Percentiles rank a stretch among this genome's conserved stretches.
Conservation (phyloP, 2,888 invertebrate species). For the Acleris literana region DNA sequence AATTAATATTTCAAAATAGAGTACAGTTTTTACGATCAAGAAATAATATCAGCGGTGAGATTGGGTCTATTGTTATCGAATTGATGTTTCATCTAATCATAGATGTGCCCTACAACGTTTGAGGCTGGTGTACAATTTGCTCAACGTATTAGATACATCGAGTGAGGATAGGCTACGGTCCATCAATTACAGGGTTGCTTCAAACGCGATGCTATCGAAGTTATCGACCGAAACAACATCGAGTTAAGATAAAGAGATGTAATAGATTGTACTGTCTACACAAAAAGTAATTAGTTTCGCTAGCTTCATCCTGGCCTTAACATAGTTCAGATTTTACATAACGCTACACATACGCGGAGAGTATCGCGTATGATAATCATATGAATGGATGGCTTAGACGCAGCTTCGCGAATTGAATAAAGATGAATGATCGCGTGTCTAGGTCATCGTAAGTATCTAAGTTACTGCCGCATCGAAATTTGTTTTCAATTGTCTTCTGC, state of each 20-base stretch:
- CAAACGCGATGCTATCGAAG: constrained; percentile 63
- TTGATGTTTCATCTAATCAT: constrained; percentile 26
- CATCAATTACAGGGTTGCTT: constrained; percentile 46
- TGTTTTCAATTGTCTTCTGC: not conserved
- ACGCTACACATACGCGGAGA: constrained; percentile 49
- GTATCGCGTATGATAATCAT: constrained; percentile 40
- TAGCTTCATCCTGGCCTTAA: constrained; percentile 57
- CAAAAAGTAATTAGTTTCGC: constrained; percentile 66
- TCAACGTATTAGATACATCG: constrained; percentile 15
- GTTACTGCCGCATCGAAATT: constrained; percentile 34
- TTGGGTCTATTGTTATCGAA: constrained; percentile 18
- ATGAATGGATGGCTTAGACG: constrained; percentile 62
- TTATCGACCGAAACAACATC: constrained; percentile 70
- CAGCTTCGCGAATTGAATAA: constrained; percentile 43
- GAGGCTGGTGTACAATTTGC: constrained; percentile 19
- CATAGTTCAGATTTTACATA: constrained; percentile 53
- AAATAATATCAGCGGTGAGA: constrained; percentile 17
- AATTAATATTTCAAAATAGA: constrained; percentile 19
- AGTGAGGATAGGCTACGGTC: constrained; percentile 36
- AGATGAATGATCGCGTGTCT: constrained; percentile 39
- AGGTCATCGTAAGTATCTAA: constrained; percentile 40
- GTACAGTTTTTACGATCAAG: constrained; percentile 7
- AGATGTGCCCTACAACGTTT: constrained; percentile 15
- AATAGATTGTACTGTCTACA: constrained; percentile 39
- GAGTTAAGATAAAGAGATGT: constrained; percentile 50